These are phyloP conservation scores for Erinaceus europaeus DNA, from an alignment of 2,113 vertebrate genomes.

Conservation along the genomic window DNA sequence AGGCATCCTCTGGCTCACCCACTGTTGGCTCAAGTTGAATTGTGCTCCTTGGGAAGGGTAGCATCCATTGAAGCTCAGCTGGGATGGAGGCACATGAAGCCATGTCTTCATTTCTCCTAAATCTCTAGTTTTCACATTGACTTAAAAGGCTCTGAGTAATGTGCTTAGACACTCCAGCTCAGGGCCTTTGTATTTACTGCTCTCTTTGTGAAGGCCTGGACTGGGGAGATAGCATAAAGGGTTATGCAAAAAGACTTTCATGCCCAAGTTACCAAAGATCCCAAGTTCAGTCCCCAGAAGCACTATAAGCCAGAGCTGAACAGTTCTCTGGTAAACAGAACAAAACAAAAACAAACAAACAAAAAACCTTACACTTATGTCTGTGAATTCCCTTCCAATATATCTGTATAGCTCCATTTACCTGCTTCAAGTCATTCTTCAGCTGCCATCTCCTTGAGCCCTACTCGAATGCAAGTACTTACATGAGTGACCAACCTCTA, in stretches of 20 bases:
- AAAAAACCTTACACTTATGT: no score
- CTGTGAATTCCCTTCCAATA: background rate
- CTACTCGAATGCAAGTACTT: background rate
- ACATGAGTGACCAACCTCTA: background rate
- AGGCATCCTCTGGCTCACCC: background rate
- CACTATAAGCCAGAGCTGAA: no score
- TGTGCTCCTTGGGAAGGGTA: background rate
- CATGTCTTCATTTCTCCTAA: background rate
- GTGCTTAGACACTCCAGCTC: background rate
- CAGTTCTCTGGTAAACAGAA: no score
- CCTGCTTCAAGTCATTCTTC: background rate
- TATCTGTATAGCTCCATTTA: background rate
- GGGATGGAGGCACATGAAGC: background rate
- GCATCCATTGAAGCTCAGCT: background rate
- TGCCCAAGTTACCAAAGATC: no score
- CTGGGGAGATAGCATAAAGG: no score
- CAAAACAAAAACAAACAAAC: no score
- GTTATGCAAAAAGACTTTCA: no score
- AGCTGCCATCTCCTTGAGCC: background rate
- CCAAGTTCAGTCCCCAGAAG: no score
- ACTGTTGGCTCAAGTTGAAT: background rate
- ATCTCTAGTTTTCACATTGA: background rate
- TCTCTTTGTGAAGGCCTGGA: no score
- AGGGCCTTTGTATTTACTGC: background rate
- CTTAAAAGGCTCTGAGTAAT: rapidly evolving